These are phyloP conservation scores for Hydropsyche betteni DNA, from an alignment of 2,888 invertebrate genomes.

Conservation along the genomic window DNA sequence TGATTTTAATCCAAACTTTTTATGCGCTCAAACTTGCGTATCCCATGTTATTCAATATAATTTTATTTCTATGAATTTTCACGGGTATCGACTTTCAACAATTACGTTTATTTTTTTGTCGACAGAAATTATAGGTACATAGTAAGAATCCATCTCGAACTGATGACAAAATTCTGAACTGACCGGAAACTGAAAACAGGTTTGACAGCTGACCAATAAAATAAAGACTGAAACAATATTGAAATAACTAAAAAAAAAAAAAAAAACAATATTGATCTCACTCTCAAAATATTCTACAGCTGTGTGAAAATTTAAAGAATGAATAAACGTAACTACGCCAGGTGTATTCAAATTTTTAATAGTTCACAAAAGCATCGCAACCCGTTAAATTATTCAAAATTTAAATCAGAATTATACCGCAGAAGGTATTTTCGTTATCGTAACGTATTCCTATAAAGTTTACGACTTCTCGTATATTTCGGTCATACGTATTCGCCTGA, in stretches of 20 bases:
- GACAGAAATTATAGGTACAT: neutral
- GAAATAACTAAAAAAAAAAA: conserved; percentile 1
- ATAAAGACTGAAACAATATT: conserved; percentile 43
- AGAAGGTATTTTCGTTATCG: too few relatives aligned
- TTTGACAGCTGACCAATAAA: conserved; percentile 47
- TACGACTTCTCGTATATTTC: too few relatives aligned
- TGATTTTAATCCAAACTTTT: too few relatives aligned
- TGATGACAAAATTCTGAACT: conserved; percentile 20
- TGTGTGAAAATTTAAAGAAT: conserved; percentile 6
- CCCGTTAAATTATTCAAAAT: too few relatives aligned
- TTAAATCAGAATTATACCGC: too few relatives aligned
- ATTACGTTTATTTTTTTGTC: neutral
- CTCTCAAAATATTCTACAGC: neutral
- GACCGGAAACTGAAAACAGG: conserved; percentile 49
- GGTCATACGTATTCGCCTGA: too few relatives aligned
- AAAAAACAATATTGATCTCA: conserved; percentile 3
- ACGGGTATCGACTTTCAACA: neutral
- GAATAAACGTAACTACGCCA: neutral
- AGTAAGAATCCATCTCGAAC: conserved; percentile 20
- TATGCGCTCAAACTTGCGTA: neutral
- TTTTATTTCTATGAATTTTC: neutral
- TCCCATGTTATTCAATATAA: neutral
- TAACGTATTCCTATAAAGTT: too few relatives aligned
- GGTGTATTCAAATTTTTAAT: too few relatives aligned
- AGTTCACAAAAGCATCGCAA: too few relatives aligned